Evolutionary conservation across 2,888 invertebrate species (phyloP).

Genomic region (Drosophila setosimentum): DNA sequence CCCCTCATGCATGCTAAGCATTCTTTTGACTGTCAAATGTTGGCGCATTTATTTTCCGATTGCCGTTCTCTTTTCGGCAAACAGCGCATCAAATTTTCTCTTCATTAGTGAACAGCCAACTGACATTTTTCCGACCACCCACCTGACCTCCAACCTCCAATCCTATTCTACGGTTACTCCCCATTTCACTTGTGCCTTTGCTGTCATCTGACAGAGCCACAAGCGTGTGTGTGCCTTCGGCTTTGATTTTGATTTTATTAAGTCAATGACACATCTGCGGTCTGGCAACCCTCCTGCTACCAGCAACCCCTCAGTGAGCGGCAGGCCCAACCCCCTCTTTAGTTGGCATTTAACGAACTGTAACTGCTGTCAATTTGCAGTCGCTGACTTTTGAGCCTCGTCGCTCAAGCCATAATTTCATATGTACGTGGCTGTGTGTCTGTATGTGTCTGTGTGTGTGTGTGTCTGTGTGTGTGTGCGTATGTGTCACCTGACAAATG

Average conservation of each 20-base stretch:
- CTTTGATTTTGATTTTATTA: slow-evolving; percentile 82
- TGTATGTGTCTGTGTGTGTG: slow-evolving; percentile 8
- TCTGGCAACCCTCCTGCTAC: slow-evolving; percentile 46
- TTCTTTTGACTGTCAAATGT: slow-evolving; percentile 17
- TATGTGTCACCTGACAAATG: slow-evolving; percentile 76
- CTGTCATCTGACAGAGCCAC: slow-evolving; percentile 25
- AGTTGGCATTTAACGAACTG: slow-evolving; percentile 79
- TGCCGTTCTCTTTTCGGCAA: slow-evolving; percentile 12
- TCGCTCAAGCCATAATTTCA: slow-evolving; percentile 65
- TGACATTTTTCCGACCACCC: slow-evolving; percentile 18
- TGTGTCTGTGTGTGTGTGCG: slow-evolving; percentile 22
- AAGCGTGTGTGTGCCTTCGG: slow-evolving; percentile 73
- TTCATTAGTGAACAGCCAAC: slow-evolving; percentile 67
- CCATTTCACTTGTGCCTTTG: background rate
- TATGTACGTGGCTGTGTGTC: slow-evolving; percentile 11
- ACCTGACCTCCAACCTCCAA: background rate
- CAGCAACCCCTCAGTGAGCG: slow-evolving; percentile 2
- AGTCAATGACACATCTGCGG: slow-evolving; percentile 82
- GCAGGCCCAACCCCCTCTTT: slow-evolving; percentile 5
- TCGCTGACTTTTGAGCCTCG: slow-evolving; percentile 77
- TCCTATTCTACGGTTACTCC: background rate
- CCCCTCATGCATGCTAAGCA: slow-evolving; percentile 51
- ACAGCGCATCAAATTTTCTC: slow-evolving; percentile 71
- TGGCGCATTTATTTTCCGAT: slow-evolving; percentile 15
- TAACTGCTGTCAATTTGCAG: slow-evolving; percentile 83